A percentile compares a stretch with the other conserved stretches of the same genome.
These are phyloP conservation scores for Scelioninae gen. 2 DNA, from an alignment of 2,888 invertebrate genomes.

Conservation along the genomic window DNA sequence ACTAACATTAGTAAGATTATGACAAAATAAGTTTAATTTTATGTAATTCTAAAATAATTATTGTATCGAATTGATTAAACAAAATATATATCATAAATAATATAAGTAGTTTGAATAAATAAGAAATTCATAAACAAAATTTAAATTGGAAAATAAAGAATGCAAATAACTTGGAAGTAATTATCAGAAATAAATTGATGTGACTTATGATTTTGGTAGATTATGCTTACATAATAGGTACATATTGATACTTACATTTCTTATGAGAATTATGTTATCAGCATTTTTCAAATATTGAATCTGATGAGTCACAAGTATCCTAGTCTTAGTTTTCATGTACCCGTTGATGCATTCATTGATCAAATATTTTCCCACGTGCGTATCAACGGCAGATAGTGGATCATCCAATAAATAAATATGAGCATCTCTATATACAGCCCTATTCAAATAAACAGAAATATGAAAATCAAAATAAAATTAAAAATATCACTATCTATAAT, in stretches of 20 bases:
- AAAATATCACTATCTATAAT: too few relatives aligned
- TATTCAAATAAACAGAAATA: constrained; percentile 49
- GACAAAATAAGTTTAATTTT: too few relatives aligned
- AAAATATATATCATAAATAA: too few relatives aligned
- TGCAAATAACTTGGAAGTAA: too few relatives aligned
- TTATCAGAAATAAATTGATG: too few relatives aligned
- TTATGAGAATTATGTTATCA: constrained; percentile 80
- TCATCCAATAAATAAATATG: constrained; percentile 88
- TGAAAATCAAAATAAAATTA: constrained; percentile 15
- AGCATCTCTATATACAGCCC: constrained; percentile 86
- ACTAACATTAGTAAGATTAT: too few relatives aligned
- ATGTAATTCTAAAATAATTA: too few relatives aligned
- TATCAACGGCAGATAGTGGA: constrained; percentile 87
- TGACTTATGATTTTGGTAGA: too few relatives aligned
- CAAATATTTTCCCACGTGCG: constrained; percentile 84
- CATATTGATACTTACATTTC: constrained; percentile 78
- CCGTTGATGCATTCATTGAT: constrained; percentile 84
- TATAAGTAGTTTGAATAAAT: too few relatives aligned
- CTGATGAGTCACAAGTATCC: constrained; percentile 90
- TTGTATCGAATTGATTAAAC: too few relatives aligned
- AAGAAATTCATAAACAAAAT: too few relatives aligned
- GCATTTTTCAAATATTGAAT: constrained; percentile 84
- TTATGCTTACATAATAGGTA: constrained; percentile 6
- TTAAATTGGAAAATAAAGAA: too few relatives aligned
- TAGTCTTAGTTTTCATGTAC: constrained; percentile 80